A percentile compares a stretch with the other conserved stretches of the same genome.
These are phyloP conservation scores for Hippocampus abdominalis DNA, from an alignment of 2,113 vertebrate genomes.

Conservation along the genomic window DNA sequence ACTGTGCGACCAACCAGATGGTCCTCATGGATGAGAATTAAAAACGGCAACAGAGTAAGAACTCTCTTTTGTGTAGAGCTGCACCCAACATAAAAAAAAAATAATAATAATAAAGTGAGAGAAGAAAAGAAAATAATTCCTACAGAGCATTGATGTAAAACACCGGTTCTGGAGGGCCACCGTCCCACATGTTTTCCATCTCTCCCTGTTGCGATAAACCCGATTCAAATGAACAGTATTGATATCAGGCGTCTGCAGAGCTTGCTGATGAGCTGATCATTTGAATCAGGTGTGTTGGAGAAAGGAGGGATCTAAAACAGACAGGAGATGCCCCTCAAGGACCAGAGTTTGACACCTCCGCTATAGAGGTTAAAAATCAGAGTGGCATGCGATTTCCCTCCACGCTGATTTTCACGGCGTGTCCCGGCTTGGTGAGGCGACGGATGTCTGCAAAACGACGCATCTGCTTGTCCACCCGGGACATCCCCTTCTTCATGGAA, in stretches of 20 bases:
- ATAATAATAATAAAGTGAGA: constrained; percentile 4
- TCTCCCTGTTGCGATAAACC: too few relatives aligned
- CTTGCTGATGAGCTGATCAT: too few relatives aligned
- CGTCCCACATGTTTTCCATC: too few relatives aligned
- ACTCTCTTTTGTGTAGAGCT: not conserved
- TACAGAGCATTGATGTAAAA: not conserved
- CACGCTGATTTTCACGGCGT: constrained; percentile 92
- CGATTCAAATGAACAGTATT: too few relatives aligned
- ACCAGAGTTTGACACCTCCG: too few relatives aligned
- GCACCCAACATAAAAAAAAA: constrained; percentile 25
- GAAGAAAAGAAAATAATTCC: constrained; percentile 26
- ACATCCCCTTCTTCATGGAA: constrained; percentile 82
- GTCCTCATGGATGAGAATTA: not conserved
- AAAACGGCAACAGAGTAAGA: not conserved
- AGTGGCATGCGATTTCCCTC: constrained; percentile 96
- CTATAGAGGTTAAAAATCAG: constrained; percentile 71
- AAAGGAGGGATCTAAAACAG: too few relatives aligned
- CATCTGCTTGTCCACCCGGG: constrained; percentile 94
- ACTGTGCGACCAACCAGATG: not conserved
- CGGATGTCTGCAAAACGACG: constrained; percentile 81
- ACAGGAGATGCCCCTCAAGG: too few relatives aligned
- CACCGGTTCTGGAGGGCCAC: too few relatives aligned
- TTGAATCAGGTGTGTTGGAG: too few relatives aligned
- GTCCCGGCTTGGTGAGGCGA: not conserved
- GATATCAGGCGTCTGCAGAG: too few relatives aligned